Evolutionary conservation across 1,140 invertebrate genomes (phyloP), one percentile per base, ranked within the genome.

Genomic region (Piezodorus guildinii): DNA sequence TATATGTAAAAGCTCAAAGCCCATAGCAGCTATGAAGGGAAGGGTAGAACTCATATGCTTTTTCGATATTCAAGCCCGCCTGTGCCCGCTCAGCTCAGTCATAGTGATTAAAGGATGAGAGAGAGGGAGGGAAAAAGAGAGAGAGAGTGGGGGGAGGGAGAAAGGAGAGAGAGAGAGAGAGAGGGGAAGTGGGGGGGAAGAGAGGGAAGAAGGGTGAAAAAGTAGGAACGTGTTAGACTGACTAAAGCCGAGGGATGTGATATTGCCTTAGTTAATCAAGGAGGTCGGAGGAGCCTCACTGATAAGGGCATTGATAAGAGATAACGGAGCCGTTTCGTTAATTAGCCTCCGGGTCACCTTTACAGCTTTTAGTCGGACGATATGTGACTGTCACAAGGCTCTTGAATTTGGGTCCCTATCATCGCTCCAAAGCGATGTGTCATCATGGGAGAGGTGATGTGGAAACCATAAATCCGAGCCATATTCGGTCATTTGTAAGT

Each of bases 291-390:
- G 17, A 16, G 5, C 5, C 17, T 5, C 10, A n/a, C 19, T 56
- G 52, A 56, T 56, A 56, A 56, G 52, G 14, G 17, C 23, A 23
- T 23, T 56, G 52, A 56, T 56, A 56, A 56, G 52, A 25, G 52
- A 21, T 56, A 49, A 49, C 5, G 14, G 52, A 5, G 4, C 23
- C 52, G 52, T 56, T 56, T 56, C 52, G 52, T 56, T 56, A 56
- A 56, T 56, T 56, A 56, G 52, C 27, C 23, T 56, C 15, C 3
- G 52, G 52, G 17, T 23, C 46, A n/a, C 52, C 52, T 56, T 56
- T 56, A 25, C 8, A 16, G 52, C 52, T 56, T 56, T 56, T 56
- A 56, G 52, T 15, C 19, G 23, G 52, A 56, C 27, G 23, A 56
- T 56, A 56, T 56, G 17, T 56, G 52, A 21, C 52, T 23, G 52